Evolutionary conservation across 2,888 invertebrate genomes (phyloP).

Genomic region (Aproaerema taeniolella): DNA sequence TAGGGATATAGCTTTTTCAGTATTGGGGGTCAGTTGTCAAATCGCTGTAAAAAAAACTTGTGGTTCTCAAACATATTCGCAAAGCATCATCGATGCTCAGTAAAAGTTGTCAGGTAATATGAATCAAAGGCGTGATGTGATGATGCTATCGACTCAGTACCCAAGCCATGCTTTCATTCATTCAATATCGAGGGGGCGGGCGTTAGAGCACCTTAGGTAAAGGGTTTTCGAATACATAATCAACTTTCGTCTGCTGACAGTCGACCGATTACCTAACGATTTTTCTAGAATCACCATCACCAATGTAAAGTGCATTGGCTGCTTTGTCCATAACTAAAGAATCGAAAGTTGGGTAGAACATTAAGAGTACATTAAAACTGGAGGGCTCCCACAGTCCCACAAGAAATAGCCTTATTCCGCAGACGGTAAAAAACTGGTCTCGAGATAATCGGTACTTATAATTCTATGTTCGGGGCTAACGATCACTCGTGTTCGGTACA

Average conservation of each 20-base stretch:
- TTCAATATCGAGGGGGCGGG: constrained; percentile 32
- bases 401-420: constrained; percentile 4
- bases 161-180: constrained; percentile 33
- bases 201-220: constrained; percentile 22
- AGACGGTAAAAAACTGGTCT: constrained; percentile 5
- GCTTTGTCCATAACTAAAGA: neutral
- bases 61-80: too few species aligned
- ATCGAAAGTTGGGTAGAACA: constrained; percentile 1
- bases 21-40: too few species aligned
- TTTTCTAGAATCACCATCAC: constrained; percentile 17
- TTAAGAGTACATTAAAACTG: constrained; percentile 2
- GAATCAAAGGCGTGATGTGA: constrained; percentile 21
- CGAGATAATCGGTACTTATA: constrained; percentile 3
- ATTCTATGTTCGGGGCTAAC: neutral
- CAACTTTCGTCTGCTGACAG: constrained; percentile 34
- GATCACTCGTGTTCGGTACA: constrained; percentile 3
- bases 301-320: constrained; percentile 20
- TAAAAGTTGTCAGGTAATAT: too few species aligned
- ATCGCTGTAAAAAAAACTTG: too few species aligned
- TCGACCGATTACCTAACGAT: constrained; percentile 20
- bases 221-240: constrained; percentile 23
- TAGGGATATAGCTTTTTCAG: too few species aligned
- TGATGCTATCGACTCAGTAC: constrained; percentile 29
- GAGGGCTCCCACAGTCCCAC: neutral
- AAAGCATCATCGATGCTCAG: too few species aligned